Base-by-base conservation (phyloP, 2,797 vertebrate genomes). In the Sebastes baramenuke region DNA sequence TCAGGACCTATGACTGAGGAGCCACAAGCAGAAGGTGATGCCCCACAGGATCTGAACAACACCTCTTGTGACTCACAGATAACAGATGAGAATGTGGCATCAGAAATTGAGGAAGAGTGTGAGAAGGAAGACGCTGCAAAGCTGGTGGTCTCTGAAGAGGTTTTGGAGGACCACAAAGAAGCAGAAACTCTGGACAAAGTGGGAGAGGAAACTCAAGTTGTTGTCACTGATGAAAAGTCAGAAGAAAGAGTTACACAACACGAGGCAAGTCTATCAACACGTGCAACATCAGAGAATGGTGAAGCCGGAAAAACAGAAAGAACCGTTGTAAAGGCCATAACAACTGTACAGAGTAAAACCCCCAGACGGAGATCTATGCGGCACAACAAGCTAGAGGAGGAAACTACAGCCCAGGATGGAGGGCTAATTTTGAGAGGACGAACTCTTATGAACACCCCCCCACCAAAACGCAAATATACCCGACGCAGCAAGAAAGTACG, bases 21-120 rank as follows among this genome's bases (percentile, higher is more conserved):
- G 68, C 46, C 66, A 77, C 71, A 54, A 24, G 49, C 7, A 36
- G 66, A 71, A 61, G 55, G 69, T 20, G 49, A 61, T 11, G 34
- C 11, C 14, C 13, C 56, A 10, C 38, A 77, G 22, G 18, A 27
- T 72, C 25, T 70, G 22, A 80, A 25, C n/a, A 72, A n/a, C 32
- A 61, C n/a, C 22, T 75, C 82, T 30, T 2, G 3, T 67, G 81
- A 87, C 27, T 42, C 85, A 25, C 64, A 75, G 20, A 79, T 84
- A 30, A 73, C 72, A 5, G 80, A 86, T 36, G 84, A 92, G 72
- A 90, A 92, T 56, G 84, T 88, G 77, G 80, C 81, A 8, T 83
- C 86, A 55, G 89, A 84, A 85, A 77, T 66, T 12, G 80, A 87
- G 46, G 83, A 72, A 68, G 56, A 76, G 71, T 14, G 16, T 76